phyloP scores from a whole-genome alignment of 2,888 invertebrate genomes.

The Gymnocheta viridis region DNA sequence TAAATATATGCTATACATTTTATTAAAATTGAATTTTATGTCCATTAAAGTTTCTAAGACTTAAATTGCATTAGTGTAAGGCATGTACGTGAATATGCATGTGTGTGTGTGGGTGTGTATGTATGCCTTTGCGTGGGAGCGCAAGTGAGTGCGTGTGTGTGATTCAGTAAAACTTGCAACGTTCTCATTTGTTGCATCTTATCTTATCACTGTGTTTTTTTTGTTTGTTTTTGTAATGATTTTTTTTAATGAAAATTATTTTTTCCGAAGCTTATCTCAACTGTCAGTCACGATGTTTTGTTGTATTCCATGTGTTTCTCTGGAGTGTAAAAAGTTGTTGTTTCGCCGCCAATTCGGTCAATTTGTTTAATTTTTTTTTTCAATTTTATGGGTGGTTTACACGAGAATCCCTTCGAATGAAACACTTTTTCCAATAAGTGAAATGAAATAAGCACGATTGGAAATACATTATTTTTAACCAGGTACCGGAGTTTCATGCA shows the following conservation, averaged over 20 bases:
- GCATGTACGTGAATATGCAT: neutral
- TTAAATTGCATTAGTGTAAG: neutral
- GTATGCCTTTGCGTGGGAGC: neutral
- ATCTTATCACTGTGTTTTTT: constrained; percentile 29
- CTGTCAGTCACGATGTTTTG: constrained; percentile 52
- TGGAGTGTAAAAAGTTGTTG: constrained; percentile 27
- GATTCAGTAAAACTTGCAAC: neutral
- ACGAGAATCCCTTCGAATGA: neutral
- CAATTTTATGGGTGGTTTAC: neutral
- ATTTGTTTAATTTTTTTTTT: constrained; percentile 31
- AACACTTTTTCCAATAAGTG: neutral
- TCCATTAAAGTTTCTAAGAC: constrained; percentile 5
- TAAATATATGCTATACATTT: constrained; percentile 41
- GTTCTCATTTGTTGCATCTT: constrained; percentile 49
- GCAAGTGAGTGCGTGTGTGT: neutral
- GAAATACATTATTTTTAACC: no score
- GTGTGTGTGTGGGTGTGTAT: neutral
- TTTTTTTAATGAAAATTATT: neutral
- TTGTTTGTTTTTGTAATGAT: constrained; percentile 3
- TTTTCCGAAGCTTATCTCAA: constrained; percentile 46
- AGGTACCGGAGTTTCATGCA: no score
- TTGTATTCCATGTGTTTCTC: constrained; percentile 50
- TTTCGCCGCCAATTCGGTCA: constrained; percentile 29
- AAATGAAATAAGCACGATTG: no score
- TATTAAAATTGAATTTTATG: constrained; percentile 44